Evolutionary conservation across 2,797 vertebrate genomes (phyloP).

Genomic region (Coccyzus lansbergi): DNA sequence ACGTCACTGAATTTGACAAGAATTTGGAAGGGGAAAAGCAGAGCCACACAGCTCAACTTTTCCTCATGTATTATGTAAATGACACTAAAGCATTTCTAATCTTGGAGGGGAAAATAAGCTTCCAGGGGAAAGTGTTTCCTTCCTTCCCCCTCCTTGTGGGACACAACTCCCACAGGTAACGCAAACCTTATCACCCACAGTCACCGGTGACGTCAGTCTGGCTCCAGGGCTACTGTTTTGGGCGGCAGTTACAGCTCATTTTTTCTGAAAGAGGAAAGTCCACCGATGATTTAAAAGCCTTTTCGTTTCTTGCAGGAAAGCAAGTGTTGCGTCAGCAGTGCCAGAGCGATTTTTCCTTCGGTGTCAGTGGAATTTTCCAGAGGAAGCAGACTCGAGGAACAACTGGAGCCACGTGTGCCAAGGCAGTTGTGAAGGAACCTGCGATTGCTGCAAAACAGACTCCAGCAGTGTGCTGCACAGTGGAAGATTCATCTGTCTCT

Average conservation of each 20-base stretch:
- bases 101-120: neutral
- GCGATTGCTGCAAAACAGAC: neutral
- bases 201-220: neutral
- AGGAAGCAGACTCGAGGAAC: constrained; percentile 48
- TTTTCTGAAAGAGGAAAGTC: constrained; percentile 26
- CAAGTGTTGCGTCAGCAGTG: neutral
- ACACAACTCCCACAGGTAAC: neutral
- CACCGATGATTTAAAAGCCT: neutral
- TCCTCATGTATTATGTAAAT: neutral
- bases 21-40: neutral
- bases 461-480: neutral
- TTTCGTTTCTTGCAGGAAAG: neutral
- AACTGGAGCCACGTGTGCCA: neutral
- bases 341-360: neutral
- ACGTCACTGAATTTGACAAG: neutral
- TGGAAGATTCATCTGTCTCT: neutral
- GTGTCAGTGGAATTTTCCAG: constrained; percentile 60
- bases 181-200: constrained; percentile 1
- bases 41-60: neutral
- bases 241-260: neutral
- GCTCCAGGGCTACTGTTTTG: constrained; percentile 8
- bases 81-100: neutral
- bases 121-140: neutral
- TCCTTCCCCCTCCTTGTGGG: neutral
- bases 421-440: neutral